Evolutionary conservation across 1,140 invertebrate species (phyloP).

Genomic region (Phortica variegata): DNA sequence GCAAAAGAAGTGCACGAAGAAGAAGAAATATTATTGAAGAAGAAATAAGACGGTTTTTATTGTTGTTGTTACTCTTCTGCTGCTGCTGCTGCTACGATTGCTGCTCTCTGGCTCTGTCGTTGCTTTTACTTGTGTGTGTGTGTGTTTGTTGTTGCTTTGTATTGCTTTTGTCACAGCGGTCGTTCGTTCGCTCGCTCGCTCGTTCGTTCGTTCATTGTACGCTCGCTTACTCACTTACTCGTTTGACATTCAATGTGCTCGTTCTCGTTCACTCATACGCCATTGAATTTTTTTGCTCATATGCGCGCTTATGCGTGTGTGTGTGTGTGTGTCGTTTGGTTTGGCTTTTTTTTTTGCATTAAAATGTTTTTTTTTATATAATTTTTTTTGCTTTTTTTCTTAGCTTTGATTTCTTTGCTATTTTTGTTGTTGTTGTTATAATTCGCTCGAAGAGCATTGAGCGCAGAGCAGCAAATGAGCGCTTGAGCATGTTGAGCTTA

Average conservation of each 20-base stretch:
- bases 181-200: conserved; percentile 20
- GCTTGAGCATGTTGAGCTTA: conserved; percentile 13
- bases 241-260: too few species aligned
- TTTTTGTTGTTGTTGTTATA: conserved; percentile 19
- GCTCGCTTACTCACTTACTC: background rate
- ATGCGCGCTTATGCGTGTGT: conserved; percentile 9
- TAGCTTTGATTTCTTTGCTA: conserved; percentile 42
- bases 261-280: too few species aligned
- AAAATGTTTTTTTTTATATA: conserved; percentile 53
- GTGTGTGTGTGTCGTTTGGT: conserved; percentile 25
- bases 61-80: conserved; percentile 7
- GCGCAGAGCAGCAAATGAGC: too few species aligned
- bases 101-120: conserved; percentile 5
- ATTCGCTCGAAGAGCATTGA: background rate
- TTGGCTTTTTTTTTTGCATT: conserved; percentile 54
- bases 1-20: too few species aligned
- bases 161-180: conserved; percentile 38
- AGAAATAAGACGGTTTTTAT: too few species aligned
- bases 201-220: background rate
- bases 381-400: conserved; percentile 27
- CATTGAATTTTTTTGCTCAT: too few species aligned
- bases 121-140: conserved; percentile 18
- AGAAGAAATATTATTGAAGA: too few species aligned
- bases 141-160: conserved; percentile 36
- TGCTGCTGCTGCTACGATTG: conserved; percentile 8